Evolutionary conservation across 2,888 invertebrate genomes (phyloP).

Genomic region (Sturmia bella): DNA sequence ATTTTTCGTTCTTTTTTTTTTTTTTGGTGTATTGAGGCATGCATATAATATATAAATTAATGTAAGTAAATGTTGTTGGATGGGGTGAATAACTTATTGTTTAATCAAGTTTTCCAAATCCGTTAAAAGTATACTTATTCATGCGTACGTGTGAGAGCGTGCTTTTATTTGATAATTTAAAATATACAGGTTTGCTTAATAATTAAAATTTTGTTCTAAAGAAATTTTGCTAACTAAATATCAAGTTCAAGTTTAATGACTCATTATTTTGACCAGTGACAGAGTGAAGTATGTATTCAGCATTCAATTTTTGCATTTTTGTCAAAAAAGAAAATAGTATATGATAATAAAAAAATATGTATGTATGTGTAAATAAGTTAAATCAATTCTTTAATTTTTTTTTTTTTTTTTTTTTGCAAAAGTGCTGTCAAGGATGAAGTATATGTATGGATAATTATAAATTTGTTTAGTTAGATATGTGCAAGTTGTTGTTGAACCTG

Average conservation of each 20-base stretch:
- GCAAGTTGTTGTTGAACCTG: conserved; percentile 9
- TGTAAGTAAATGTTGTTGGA: conserved; percentile 15
- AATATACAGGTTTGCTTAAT: conserved; percentile 54
- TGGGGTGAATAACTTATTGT: conserved; percentile 36
- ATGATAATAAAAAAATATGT: not conserved
- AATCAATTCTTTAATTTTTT: too few species aligned
- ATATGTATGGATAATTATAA: not conserved
- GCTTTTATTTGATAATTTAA: conserved; percentile 33
- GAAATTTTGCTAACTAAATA: conserved; percentile 57
- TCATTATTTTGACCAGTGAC: conserved; percentile 24
- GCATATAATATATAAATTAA: conserved; percentile 26
- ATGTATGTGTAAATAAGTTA: too few species aligned
- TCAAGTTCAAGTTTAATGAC: conserved; percentile 45
- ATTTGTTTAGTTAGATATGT: conserved; percentile 24
- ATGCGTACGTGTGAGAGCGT: not conserved
- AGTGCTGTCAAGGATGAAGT: not conserved
- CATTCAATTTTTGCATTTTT: conserved; percentile 16
- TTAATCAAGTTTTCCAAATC: conserved; percentile 37
- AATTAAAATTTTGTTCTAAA: conserved; percentile 58
- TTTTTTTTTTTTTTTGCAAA: not conserved
- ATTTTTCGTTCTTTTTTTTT: conserved; percentile 18
- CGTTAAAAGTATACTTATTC: conserved; percentile 2
- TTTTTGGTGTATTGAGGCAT: conserved; percentile 63
- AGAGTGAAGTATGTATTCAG: not conserved
- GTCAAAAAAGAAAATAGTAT: not conserved